phyloP scores from a whole-genome alignment of 2,113 vertebrate genomes.

The Neodon shergylaensis region DNA sequence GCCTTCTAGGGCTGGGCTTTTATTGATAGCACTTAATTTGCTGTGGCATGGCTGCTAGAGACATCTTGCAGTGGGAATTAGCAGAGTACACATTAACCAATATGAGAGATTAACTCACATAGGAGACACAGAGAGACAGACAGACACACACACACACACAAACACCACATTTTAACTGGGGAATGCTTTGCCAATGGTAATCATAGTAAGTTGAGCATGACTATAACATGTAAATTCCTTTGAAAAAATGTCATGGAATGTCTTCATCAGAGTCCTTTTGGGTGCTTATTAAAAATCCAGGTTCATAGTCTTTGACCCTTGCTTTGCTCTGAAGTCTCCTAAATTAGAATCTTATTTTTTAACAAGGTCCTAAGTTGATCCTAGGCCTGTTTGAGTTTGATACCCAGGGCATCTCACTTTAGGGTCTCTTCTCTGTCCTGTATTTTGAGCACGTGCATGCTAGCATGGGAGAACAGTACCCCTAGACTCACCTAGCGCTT shows the following conservation, averaged over 20 bases:
- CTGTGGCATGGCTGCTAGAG: neutral
- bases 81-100: neutral
- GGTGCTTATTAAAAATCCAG: neutral
- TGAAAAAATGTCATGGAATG: neutral
- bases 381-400: neutral
- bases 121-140: neutral
- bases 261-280: neutral
- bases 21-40: neutral
- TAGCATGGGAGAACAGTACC: neutral
- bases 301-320: neutral
- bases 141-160: neutral
- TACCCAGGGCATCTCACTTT: neutral
- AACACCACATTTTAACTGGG: neutral
- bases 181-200: neutral
- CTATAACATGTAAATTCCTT: neutral
- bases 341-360: constrained; percentile 11
- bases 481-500: neutral
- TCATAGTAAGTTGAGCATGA: neutral
- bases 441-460: neutral
- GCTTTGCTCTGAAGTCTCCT: neutral
- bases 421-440: neutral
- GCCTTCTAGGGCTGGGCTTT: neutral
- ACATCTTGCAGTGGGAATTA: neutral
- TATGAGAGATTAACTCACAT: neutral
- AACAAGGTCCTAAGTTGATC: neutral